Evolutionary conservation across 1,140 invertebrate species (phyloP).

Genomic region (Habropoda laboriosa): DNA sequence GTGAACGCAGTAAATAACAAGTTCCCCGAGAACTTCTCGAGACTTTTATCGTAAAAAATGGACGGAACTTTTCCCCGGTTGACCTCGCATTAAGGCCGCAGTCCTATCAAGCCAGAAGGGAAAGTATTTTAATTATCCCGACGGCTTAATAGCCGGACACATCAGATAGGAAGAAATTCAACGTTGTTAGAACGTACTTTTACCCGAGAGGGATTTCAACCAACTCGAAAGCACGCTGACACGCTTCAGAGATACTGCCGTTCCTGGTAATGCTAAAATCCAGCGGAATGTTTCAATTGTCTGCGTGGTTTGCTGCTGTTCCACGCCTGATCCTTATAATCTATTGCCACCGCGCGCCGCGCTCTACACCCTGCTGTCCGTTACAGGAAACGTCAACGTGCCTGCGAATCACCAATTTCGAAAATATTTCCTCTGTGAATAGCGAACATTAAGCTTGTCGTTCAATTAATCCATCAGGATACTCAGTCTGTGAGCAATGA

Average conservation of each 20-base stretch:
- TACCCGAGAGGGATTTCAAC: background rate
- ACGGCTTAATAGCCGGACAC: background rate
- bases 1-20: conserved; percentile 26
- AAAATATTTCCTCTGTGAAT: background rate
- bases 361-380: too few relatives aligned
- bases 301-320: background rate
- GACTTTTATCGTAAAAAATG: conserved; percentile 4
- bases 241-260: background rate
- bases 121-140: conserved; percentile 16
- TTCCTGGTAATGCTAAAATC: background rate
- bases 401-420: background rate
- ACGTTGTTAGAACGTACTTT: background rate
- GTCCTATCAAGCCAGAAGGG: background rate
- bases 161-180: background rate
- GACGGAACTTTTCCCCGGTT: background rate
- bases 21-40: background rate
- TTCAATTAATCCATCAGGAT: too few relatives aligned
- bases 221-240: background rate
- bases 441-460: too few relatives aligned
- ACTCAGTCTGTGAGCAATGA: too few relatives aligned
- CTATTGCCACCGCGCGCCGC: conserved; percentile 5
- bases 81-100: background rate
- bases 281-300: conserved; percentile 31
- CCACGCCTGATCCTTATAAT: conserved; percentile 22
- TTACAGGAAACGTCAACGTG: background rate